A percentile compares a stretch with the other conserved stretches of the same genome.
phyloP scores from a whole-genome alignment of 2,113 vertebrate species.

The Dinomys branickii region DNA sequence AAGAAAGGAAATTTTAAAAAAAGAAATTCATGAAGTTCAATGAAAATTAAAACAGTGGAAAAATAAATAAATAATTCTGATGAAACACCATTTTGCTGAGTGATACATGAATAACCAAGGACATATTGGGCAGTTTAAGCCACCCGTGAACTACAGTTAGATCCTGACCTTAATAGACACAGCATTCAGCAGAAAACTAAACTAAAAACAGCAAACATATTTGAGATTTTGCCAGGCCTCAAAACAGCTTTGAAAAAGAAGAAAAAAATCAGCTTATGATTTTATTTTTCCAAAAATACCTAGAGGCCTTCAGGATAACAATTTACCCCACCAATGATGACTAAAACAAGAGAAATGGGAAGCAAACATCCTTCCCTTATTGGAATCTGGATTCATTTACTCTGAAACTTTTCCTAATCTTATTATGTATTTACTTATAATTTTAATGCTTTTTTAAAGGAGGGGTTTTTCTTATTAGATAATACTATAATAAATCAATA shows the following conservation, averaged over 20 bases:
- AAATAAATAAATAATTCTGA: constrained; percentile 55
- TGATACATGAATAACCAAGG: constrained; percentile 72
- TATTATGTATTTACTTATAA: neutral
- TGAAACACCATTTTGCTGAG: constrained; percentile 69
- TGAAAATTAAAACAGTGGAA: constrained; percentile 66
- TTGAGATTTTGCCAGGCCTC: constrained; percentile 51
- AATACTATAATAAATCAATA: neutral
- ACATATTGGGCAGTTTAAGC: constrained; percentile 45
- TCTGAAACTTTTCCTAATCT: constrained; percentile 31
- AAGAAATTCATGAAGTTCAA: constrained; percentile 14
- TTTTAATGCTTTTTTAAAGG: neutral
- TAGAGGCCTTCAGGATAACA: constrained; percentile 36
- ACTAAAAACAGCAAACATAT: constrained; percentile 66
- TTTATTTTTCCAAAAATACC: constrained; percentile 67
- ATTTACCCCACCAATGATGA: constrained; percentile 19
- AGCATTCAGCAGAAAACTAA: constrained; percentile 65
- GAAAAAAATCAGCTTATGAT: constrained; percentile 8
- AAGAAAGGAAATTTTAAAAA: constrained; percentile 30
- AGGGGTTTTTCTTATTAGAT: constrained; percentile 18
- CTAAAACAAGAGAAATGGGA: constrained; percentile 46
- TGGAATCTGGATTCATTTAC: constrained; percentile 32
- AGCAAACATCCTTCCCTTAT: neutral
- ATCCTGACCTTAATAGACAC: constrained; percentile 61
- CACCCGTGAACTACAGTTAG: constrained; percentile 20
- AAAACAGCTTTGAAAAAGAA: constrained; percentile 26